Conservation (phyloP, 2,113 vertebrate species). For the Cathartes aura region DNA sequence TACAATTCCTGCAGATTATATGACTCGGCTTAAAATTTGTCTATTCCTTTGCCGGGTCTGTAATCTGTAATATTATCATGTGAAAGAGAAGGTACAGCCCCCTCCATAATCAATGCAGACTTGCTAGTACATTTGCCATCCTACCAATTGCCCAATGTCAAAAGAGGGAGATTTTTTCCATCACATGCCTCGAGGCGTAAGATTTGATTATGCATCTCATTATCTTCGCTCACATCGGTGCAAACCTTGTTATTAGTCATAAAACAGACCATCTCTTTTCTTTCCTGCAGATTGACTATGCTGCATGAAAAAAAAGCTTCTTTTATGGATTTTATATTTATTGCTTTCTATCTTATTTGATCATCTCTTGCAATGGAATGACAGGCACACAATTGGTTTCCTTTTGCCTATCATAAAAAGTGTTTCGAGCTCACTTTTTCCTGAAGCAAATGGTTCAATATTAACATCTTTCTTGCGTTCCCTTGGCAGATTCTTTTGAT, state of each 20-base stretch:
- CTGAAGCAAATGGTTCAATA: not conserved
- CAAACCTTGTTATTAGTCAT: constrained; percentile 10
- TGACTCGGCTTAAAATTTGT: not conserved
- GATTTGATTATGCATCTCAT: not conserved
- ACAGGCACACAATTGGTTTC: not conserved
- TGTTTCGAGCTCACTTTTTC: not conserved
- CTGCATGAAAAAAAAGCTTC: not conserved
- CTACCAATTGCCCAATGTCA: not conserved
- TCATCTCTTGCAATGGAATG: not conserved
- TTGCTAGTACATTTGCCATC: not conserved
- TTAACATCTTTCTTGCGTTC: not conserved
- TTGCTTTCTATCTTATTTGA: not conserved
- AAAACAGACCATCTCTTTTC: constrained; percentile 5
- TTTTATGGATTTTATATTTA: not conserved
- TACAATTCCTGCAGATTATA: not conserved
- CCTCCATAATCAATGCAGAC: not conserved
- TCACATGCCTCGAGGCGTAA: not conserved
- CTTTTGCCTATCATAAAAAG: not conserved
- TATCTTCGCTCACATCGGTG: not conserved
- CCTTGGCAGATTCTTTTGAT: constrained; percentile 87
- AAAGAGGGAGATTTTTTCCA: not conserved
- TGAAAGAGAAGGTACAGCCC: not conserved
- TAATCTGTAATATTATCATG: not conserved
- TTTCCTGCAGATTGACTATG: not conserved
- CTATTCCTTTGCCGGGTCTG: not conserved